These are phyloP conservation scores for Spea multiplicata DNA, from an alignment of 2,113 vertebrate species.

Conservation along the genomic window DNA sequence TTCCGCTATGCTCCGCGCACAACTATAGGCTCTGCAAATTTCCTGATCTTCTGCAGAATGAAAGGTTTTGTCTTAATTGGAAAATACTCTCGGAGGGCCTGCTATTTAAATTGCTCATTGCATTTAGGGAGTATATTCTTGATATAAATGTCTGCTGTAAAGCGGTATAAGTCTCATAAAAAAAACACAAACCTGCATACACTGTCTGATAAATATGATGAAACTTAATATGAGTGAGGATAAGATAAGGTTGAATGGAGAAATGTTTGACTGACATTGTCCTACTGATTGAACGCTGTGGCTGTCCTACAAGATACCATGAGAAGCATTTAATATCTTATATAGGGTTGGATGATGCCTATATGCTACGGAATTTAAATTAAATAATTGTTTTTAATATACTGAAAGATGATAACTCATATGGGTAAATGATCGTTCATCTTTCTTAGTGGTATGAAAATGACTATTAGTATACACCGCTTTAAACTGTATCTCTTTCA, in stretches of 20 bases:
- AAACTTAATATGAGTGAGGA: too few relatives aligned
- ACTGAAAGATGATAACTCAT: too few relatives aligned
- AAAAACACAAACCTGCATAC: too few relatives aligned
- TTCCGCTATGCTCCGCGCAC: background rate
- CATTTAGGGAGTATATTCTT: background rate
- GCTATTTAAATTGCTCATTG: background rate
- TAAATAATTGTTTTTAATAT: too few relatives aligned
- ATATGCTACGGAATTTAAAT: too few relatives aligned
- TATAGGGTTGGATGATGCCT: too few relatives aligned
- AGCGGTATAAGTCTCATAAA: background rate
- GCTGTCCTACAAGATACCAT: too few relatives aligned
- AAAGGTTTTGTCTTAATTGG: background rate
- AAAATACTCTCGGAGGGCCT: background rate
- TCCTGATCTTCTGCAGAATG: background rate
- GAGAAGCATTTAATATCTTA: too few relatives aligned
- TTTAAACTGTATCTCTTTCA: slow-evolving; percentile 12
- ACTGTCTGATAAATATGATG: too few relatives aligned
- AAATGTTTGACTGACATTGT: too few relatives aligned
- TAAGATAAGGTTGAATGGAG: too few relatives aligned
- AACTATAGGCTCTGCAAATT: background rate
- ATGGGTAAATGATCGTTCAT: background rate
- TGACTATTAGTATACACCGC: slow-evolving; percentile 1
- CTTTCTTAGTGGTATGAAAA: slow-evolving; percentile 16
- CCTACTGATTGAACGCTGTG: too few relatives aligned
- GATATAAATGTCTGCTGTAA: background rate